Conservation (phyloP, 1,140 invertebrate genomes). For the Melipona quadrifasciata region DNA sequence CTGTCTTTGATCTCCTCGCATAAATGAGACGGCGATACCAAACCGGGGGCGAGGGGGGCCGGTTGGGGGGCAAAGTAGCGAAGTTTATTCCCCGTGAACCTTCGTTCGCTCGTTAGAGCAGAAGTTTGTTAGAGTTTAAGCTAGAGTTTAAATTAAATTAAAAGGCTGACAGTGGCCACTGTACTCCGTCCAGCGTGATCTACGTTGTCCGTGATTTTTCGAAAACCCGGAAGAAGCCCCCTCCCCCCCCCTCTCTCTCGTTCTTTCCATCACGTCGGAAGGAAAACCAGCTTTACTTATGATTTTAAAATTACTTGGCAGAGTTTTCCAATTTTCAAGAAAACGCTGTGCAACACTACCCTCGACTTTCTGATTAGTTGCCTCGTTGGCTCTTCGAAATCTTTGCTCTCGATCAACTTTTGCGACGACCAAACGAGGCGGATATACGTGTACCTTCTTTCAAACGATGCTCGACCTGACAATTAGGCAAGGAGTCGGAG, state of each 20-base stretch:
- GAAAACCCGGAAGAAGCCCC: neutral
- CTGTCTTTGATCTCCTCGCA: constrained; percentile 17
- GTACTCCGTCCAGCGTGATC: neutral
- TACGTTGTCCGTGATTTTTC: neutral
- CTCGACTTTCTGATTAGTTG: neutral
- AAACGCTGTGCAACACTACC: neutral
- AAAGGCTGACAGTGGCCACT: neutral
- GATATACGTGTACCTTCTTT: too few relatives aligned
- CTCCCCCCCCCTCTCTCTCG: too few relatives aligned
- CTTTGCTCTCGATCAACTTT: neutral
- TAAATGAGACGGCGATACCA: neutral
- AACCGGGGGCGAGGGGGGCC: neutral
- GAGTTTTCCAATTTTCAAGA: neutral
- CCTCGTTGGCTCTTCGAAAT: neutral
- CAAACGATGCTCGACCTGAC: too few relatives aligned
- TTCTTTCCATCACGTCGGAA: neutral
- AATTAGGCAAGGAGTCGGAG: neutral
- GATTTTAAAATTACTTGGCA: neutral
- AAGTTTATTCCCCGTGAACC: constrained; percentile 10
- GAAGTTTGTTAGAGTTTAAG: neutral
- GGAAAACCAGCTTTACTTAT: neutral
- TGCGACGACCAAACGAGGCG: neutral
- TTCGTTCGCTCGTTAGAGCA: neutral
- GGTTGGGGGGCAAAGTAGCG: neutral
- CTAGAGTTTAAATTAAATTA: constrained; percentile 16